Evolutionary conservation across 1,140 invertebrate species (phyloP).

Genomic region (Liolophura sinensis): DNA sequence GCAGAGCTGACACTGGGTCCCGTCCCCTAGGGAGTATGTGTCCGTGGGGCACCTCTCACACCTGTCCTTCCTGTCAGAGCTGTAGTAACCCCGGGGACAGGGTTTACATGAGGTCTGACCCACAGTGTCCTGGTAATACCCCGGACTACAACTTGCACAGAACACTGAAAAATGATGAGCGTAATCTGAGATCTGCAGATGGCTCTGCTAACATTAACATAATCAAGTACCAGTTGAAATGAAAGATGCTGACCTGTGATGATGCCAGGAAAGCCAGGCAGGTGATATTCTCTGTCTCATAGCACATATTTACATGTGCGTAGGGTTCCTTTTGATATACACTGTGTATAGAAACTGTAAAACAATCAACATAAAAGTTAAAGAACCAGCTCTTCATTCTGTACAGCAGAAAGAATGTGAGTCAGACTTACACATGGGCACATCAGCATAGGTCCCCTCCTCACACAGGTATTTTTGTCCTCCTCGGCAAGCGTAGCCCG

Average conservation of each 20-base stretch:
- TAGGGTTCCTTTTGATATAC: too few relatives aligned
- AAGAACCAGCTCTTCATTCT: too few relatives aligned
- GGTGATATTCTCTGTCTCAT: not conserved
- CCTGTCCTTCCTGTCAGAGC: slow-evolving; percentile 30
- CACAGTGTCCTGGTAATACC: slow-evolving; percentile 33
- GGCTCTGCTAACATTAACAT: not conserved
- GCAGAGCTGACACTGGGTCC: slow-evolving; percentile 29
- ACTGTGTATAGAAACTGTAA: too few relatives aligned
- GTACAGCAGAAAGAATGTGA: too few relatives aligned
- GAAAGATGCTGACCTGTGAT: not conserved
- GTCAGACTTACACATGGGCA: slow-evolving; percentile 19
- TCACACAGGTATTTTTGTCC: slow-evolving; percentile 31
- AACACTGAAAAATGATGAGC: slow-evolving; percentile 25
- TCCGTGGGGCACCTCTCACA: slow-evolving; percentile 31
- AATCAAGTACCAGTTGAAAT: not conserved
- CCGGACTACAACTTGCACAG: slow-evolving; percentile 34
- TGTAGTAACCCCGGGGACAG: slow-evolving; percentile 34
- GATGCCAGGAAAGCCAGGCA: not conserved
- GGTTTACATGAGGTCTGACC: slow-evolving; percentile 27
- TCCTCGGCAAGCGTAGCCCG: slow-evolving; percentile 39
- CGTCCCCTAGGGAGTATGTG: slow-evolving; percentile 33
- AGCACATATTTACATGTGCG: too few relatives aligned
- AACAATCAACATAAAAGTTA: too few relatives aligned
- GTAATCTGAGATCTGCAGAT: not conserved
- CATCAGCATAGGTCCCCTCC: slow-evolving; percentile 38